phyloP scores from a whole-genome alignment of 2,113 vertebrate genomes.

The Caranx melampygus region DNA sequence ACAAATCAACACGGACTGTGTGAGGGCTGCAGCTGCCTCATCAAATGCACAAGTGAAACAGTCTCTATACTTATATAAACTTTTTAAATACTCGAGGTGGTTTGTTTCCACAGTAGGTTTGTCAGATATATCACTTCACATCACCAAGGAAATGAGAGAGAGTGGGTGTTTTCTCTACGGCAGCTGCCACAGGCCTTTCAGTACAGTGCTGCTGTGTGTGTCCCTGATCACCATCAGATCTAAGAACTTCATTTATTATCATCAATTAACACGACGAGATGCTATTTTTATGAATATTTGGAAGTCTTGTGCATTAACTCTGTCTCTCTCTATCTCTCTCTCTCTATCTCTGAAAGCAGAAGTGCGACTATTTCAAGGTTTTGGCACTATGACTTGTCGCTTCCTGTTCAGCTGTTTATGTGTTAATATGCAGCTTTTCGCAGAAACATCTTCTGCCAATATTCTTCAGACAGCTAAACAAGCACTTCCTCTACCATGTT shows the following conservation, averaged over 20 bases:
- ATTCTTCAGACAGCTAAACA: conserved; percentile 38
- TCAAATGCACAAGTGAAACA: not conserved
- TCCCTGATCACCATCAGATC: not conserved
- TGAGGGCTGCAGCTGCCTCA: not conserved
- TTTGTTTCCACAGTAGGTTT: conserved; percentile 27
- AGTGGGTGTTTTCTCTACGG: conserved; percentile 11
- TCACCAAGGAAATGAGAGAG: conserved; percentile 32
- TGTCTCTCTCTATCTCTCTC: not conserved
- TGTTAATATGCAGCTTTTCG: conserved; percentile 63
- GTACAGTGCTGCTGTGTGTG: not conserved
- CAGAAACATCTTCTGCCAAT: conserved; percentile 69
- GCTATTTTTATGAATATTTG: conserved; percentile 21
- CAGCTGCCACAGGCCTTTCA: not conserved
- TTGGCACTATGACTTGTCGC: conserved; percentile 70
- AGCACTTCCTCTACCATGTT: conserved; percentile 43
- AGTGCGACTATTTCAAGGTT: conserved; percentile 75
- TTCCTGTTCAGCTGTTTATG: conserved; percentile 84
- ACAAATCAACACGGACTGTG: not conserved
- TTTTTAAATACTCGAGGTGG: not conserved
- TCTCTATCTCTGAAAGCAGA: conserved; percentile 69
- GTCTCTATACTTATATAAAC: not conserved
- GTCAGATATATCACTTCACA: not conserved
- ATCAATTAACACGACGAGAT: not conserved
- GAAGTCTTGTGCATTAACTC: not conserved
- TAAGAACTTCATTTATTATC: not conserved